Percentiles rank a stretch among this genome's conserved stretches.
phyloP scores from a whole-genome alignment of 2,888 invertebrate species.

The Scaeva pyrastri region DNA sequence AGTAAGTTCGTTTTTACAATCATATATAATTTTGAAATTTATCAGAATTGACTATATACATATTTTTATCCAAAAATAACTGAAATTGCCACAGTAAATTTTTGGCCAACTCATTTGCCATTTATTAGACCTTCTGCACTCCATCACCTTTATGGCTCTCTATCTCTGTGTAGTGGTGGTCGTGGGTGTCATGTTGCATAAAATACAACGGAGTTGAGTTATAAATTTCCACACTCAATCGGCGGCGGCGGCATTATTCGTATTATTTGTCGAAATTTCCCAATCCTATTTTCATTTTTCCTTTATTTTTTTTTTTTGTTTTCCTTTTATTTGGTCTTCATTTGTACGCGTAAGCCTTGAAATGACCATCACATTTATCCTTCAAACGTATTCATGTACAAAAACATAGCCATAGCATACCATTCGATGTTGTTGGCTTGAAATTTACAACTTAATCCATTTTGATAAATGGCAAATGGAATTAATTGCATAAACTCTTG shows the following conservation, averaged over 20 bases:
- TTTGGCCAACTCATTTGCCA: too few relatives aligned
- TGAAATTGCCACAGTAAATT: too few relatives aligned
- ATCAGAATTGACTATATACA: too few relatives aligned
- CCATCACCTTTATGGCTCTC: slow-evolving; percentile 11
- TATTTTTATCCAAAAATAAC: too few relatives aligned
- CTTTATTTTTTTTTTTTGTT: too few relatives aligned
- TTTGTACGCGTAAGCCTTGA: neutral
- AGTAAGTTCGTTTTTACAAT: too few relatives aligned
- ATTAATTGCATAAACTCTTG: slow-evolving; percentile 36
- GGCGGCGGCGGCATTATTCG: neutral
- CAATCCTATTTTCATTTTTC: neutral
- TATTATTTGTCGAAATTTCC: slow-evolving; percentile 5
- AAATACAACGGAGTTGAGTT: slow-evolving; percentile 7
- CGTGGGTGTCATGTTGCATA: slow-evolving; percentile 6
- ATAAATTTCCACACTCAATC: slow-evolving; percentile 24
- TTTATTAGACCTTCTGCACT: too few relatives aligned
- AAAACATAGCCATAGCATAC: neutral
- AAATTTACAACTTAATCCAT: slow-evolving; percentile 38
- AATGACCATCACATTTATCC: neutral
- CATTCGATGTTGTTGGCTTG: neutral
- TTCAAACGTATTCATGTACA: too few relatives aligned
- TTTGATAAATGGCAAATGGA: slow-evolving; percentile 25
- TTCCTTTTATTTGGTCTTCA: neutral
- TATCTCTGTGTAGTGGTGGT: too few relatives aligned
- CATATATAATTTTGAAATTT: too few relatives aligned